phyloP scores from a whole-genome alignment of 1,140 invertebrate genomes.

The Steinernema feltiae region DNA sequence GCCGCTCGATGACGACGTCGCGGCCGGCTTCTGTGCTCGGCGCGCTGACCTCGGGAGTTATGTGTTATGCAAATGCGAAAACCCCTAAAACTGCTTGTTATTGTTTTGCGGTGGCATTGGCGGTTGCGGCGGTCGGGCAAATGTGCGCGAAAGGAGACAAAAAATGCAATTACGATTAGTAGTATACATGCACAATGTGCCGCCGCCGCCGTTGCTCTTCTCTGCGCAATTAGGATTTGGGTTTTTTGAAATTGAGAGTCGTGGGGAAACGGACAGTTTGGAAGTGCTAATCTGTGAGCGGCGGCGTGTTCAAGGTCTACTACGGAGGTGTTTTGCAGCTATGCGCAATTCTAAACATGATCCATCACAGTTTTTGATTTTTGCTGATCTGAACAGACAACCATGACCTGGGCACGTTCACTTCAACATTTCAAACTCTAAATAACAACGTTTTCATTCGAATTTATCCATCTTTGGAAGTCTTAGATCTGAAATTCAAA shows the following conservation, averaged over 20 bases:
- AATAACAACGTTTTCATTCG: not conserved
- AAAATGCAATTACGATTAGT: slow-evolving; percentile 11
- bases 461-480: not conserved
- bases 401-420: not conserved
- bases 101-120: not conserved
- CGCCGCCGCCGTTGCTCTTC: too few species aligned
- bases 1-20: not conserved
- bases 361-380: slow-evolving; percentile 14
- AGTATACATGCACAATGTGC: not conserved
- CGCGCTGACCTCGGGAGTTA: not conserved
- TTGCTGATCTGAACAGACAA: slow-evolving; percentile 1
- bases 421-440: not conserved
- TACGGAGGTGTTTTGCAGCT: not conserved
- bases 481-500: not conserved
- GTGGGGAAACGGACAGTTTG: not conserved
- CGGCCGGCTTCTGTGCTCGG: not conserved
- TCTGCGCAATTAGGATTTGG: not conserved
- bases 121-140: not conserved
- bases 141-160: not conserved
- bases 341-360: slow-evolving; percentile 5
- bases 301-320: not conserved
- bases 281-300: not conserved
- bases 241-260: not conserved
- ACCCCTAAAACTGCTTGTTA: not conserved
- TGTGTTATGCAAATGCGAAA: slow-evolving; percentile 11